phyloP scores from a whole-genome alignment of 2,113 vertebrate genomes.

The Mus pahari region DNA sequence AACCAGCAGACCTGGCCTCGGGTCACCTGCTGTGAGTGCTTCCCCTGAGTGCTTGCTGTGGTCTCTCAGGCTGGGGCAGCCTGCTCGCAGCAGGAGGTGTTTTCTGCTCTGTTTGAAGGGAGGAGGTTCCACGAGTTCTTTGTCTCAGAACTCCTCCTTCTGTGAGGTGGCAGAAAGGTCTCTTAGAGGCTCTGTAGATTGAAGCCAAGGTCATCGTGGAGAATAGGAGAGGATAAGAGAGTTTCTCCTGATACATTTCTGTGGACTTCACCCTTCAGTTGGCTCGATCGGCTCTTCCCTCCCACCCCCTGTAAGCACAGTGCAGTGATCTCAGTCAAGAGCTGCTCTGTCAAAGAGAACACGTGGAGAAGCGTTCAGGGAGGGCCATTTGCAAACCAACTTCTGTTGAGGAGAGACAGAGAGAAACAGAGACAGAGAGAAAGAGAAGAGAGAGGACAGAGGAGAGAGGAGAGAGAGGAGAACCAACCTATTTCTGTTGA shows the following conservation, averaged over 20 bases:
- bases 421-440: neutral
- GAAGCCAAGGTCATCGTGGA: neutral
- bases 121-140: neutral
- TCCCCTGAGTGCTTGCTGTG: neutral
- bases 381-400: neutral
- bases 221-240: accelerated
- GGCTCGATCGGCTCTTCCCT: slow-evolving; percentile 46
- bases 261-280: slow-evolving; percentile 79
- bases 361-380: neutral
- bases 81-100: neutral
- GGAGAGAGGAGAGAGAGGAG: neutral
- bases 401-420: neutral
- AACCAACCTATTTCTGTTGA: too few species aligned
- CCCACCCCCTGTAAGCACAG: neutral
- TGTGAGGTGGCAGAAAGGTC: neutral
- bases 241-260: slow-evolving; percentile 66
- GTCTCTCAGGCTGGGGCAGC: neutral
- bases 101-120: neutral
- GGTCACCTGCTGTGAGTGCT: neutral
- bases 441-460: neutral
- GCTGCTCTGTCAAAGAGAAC: slow-evolving; percentile 42
- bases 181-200: neutral
- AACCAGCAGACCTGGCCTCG: accelerated
- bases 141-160: neutral
- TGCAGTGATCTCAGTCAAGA: slow-evolving; percentile 62